These are phyloP conservation scores for Drosophila malerkotliana DNA, from an alignment of 1,140 invertebrate genomes.

Conservation along the genomic window DNA sequence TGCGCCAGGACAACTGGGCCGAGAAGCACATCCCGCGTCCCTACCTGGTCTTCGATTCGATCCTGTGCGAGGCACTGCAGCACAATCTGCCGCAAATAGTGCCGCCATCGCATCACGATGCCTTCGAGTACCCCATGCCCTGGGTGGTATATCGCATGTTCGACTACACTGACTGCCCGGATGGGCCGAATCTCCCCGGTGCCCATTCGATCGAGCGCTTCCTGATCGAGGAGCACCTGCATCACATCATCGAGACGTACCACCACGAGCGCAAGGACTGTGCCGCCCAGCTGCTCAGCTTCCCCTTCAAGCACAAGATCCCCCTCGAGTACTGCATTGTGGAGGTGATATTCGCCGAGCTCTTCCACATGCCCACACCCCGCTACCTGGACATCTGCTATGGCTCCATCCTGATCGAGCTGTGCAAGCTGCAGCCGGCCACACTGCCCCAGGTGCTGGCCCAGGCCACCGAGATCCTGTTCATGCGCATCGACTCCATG, in stretches of 20 bases:
- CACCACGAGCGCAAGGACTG: constrained; percentile 97
- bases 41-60: constrained; percentile 97
- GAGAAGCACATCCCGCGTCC: constrained; percentile 98
- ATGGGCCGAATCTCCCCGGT: constrained; percentile 95
- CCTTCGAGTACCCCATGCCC: constrained; percentile 94
- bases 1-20: constrained; percentile 97
- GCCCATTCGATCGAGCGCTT: constrained; percentile 99
- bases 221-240: constrained; percentile 98
- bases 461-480: constrained; percentile 98
- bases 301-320: constrained; percentile 96
- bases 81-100: constrained; percentile 96
- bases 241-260: constrained; percentile 96
- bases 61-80: constrained; percentile 97
- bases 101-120: constrained; percentile 96
- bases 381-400: constrained; percentile 97
- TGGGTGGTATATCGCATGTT: constrained; percentile 97
- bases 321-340: constrained; percentile 99
- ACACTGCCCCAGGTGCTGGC: constrained; percentile 99
- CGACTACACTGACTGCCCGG: constrained; percentile 99
- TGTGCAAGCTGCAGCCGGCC: constrained; percentile 98
- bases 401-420: constrained; percentile 97
- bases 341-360: constrained; percentile 97
- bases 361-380: constrained; percentile 96
- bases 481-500: constrained; percentile 98
- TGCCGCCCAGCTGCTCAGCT: constrained; percentile 95